These are phyloP conservation scores for Brachyhypopomus gauderio DNA, from an alignment of 2,113 vertebrate species.

Conservation along the genomic window DNA sequence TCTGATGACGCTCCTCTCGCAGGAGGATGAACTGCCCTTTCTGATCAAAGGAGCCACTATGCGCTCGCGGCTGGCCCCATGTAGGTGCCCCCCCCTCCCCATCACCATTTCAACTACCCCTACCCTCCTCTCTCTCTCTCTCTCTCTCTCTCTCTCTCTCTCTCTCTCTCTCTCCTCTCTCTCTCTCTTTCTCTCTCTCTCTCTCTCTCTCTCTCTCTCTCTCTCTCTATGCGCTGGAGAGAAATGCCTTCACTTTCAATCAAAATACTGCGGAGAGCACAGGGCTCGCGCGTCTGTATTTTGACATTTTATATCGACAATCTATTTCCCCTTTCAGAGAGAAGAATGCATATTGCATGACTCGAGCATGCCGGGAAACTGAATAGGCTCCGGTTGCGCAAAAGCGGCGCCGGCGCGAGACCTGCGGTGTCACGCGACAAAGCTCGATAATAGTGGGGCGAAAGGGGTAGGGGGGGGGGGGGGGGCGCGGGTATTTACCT, in stretches of 20 bases:
- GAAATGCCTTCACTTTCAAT: slow-evolving; percentile 64
- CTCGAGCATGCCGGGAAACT: slow-evolving; percentile 49
- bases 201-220: slow-evolving; percentile 1
- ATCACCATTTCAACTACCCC: slow-evolving; percentile 35
- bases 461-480: slow-evolving; percentile 29
- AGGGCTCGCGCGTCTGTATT: slow-evolving; percentile 37
- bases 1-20: slow-evolving; percentile 58
- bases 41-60: slow-evolving; percentile 69
- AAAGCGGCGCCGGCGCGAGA: slow-evolving; percentile 46
- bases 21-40: slow-evolving; percentile 67
- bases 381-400: slow-evolving; percentile 36
- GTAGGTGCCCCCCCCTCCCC: slow-evolving; percentile 37
- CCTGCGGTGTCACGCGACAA: neutral
- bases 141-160: slow-evolving; percentile 9
- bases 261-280: slow-evolving; percentile 53
- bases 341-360: slow-evolving; percentile 42
- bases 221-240: slow-evolving; percentile 41
- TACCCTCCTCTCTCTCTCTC: slow-evolving; percentile 37
- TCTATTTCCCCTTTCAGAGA: slow-evolving; percentile 26
- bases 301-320: slow-evolving; percentile 65
- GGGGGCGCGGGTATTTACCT: slow-evolving; percentile 43
- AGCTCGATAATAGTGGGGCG: neutral
- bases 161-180: slow-evolving; percentile 9
- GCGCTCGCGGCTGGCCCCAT: slow-evolving; percentile 55
- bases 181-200: slow-evolving; percentile 29